These are phyloP conservation scores for Anolis apletophallus DNA, from an alignment of 2,797 vertebrate genomes.

Conservation along the genomic window DNA sequence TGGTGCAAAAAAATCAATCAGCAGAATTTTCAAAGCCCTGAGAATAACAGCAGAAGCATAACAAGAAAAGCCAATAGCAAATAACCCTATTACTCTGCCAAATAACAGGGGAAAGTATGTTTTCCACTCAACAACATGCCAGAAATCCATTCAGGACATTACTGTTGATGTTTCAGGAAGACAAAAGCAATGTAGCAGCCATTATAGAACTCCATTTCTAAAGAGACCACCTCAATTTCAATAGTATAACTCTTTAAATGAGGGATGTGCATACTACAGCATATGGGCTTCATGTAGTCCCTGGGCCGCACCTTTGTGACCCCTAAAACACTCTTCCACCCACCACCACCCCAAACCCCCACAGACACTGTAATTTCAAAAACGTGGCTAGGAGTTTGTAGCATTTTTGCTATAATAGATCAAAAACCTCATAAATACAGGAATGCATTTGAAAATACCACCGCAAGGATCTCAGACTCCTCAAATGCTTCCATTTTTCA, in stretches of 20 bases:
- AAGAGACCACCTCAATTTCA: slow-evolving; percentile 6
- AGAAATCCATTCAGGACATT: slow-evolving; percentile 28
- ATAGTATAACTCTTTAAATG: background rate
- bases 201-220: slow-evolving; percentile 51
- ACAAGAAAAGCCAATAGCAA: slow-evolving; percentile 52
- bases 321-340: no score
- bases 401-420: no score
- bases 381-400: no score
- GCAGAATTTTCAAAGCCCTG: slow-evolving; percentile 63
- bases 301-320: no score
- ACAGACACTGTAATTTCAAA: no score
- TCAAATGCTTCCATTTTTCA: no score
- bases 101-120: slow-evolving; percentile 58
- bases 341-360: no score
- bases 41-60: slow-evolving; percentile 58
- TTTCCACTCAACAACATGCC: slow-evolving; percentile 52
- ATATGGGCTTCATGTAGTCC: no score
- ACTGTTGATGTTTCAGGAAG: slow-evolving; percentile 23
- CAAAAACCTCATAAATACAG: no score
- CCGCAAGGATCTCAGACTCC: no score
- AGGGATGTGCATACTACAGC: no score
- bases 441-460: no score
- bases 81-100: slow-evolving; percentile 60
- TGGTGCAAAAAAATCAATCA: slow-evolving; percentile 61
- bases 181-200: slow-evolving; percentile 36